Percentiles rank a stretch among this genome's conserved stretches.
These are phyloP conservation scores for Chloroceryle amazona DNA, from an alignment of 2,797 vertebrate genomes.

Conservation along the genomic window DNA sequence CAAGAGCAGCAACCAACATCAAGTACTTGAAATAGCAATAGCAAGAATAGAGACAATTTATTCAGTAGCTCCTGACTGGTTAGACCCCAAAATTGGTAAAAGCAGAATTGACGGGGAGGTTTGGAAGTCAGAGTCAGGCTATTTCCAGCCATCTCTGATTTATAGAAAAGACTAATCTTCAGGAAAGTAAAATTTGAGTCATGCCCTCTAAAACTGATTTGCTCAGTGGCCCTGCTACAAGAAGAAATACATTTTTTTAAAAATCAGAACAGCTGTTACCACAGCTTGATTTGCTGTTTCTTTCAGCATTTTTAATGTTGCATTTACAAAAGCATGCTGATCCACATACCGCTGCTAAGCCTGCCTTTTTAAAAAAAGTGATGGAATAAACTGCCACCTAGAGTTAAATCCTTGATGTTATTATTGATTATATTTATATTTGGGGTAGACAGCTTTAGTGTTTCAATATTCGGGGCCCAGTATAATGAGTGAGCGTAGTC, in stretches of 20 bases:
- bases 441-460: not conserved
- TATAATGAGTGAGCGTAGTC: not conserved
- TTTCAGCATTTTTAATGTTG: not conserved
- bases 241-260: not conserved
- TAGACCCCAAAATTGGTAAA: not conserved
- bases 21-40: not conserved
- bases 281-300: not conserved
- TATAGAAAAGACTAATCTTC: not conserved
- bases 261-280: not conserved
- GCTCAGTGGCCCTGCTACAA: not conserved
- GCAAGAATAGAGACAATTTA: not conserved
- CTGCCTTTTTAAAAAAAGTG: not conserved
- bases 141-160: not conserved
- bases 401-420: constrained; percentile 59
- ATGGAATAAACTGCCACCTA: constrained; percentile 77
- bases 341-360: not conserved
- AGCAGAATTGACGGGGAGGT: not conserved
- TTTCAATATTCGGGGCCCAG: not conserved
- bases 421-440: not conserved
- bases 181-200: not conserved
- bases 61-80: not conserved
- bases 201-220: not conserved
- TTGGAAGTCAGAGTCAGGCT: not conserved
- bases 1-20: not conserved
- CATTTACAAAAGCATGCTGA: not conserved